Evolutionary conservation across 2,888 invertebrate species (phyloP).

Genomic region (Halictus ligatus): DNA sequence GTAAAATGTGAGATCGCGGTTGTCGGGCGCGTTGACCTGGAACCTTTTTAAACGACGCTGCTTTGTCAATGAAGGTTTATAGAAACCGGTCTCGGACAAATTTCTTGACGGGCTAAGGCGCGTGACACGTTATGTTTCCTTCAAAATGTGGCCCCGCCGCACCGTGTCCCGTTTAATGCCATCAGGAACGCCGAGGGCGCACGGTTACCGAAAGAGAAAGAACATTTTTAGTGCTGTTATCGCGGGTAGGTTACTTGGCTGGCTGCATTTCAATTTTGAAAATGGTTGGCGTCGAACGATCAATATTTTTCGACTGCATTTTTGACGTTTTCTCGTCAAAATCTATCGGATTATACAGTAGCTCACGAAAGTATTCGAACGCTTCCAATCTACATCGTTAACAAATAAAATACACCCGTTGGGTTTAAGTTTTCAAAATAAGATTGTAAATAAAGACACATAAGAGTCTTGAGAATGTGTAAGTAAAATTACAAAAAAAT

Average conservation of each 20-base stretch:
- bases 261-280: background rate
- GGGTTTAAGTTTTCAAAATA: too few species aligned
- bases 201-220: background rate
- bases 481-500: too few species aligned
- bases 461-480: too few species aligned
- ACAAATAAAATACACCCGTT: too few species aligned
- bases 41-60: constrained; percentile 47
- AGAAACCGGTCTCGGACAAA: constrained; percentile 47
- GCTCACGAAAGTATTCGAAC: too few species aligned
- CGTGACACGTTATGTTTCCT: constrained; percentile 20
- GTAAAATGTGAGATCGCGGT: constrained; percentile 42
- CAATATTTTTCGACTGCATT: too few species aligned
- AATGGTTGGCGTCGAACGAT: too few species aligned
- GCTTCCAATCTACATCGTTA: too few species aligned
- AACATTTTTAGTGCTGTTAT: background rate
- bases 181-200: background rate
- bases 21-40: constrained; percentile 42
- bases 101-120: constrained; percentile 27
- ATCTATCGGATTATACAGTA: too few species aligned
- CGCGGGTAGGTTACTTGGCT: background rate
- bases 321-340: too few species aligned
- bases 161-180: background rate
- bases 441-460: too few species aligned
- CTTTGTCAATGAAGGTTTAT: constrained; percentile 53
- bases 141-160: background rate